Base-by-base conservation (phyloP, 1,140 invertebrate genomes). In the Drosophila watanabei region DNA sequence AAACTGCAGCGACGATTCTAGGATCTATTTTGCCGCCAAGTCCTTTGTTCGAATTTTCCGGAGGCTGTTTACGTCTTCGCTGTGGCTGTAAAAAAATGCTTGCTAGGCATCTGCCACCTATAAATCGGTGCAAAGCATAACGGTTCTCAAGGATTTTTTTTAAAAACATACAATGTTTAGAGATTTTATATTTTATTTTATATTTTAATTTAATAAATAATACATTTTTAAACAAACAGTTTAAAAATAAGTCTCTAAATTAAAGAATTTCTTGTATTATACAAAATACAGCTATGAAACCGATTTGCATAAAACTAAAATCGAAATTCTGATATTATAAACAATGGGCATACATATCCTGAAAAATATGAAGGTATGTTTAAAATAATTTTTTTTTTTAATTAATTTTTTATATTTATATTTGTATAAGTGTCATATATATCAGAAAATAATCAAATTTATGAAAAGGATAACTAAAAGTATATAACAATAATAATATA, bases 71-170 rank as follows among this genome's bases (percentile, higher is more conserved):
- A 62, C 70, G 45, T 52, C 60, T 66, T 82, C 65, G 56, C 75
- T 82, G 73, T 75, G 75, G 71, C 70, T 87, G 82, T 84, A 79
- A 82, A 79, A 89, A 89, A 90, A 64, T 64, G 65, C 37, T n/a
- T 39, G 14, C 33, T n/a, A 37, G 49, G 69, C 61, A 75, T 88
- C 66, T 57, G 82, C 65, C 37, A 41, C 13, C 14, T 33, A 54
- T 32, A 83, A 80, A 84, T 80, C 61, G 59, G 18, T 28, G 45
- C 45, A 7, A 11, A 48, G 9, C 52, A 60, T 71, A 85, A 87
- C 64, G 75, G 73, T 63, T 66, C 61, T 11, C 0, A 3, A 24
- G 0, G 28, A 32, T 60, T 5, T 59, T 18, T 6, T 14, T 5
- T 4, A 4, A n/a, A 4, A 4, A 4, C 10, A n/a, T 43, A 24